Evolutionary conservation across 2,888 invertebrate species (phyloP), one percentile per base, ranked within the genome.

Genomic region (Sycophila texana): DNA sequence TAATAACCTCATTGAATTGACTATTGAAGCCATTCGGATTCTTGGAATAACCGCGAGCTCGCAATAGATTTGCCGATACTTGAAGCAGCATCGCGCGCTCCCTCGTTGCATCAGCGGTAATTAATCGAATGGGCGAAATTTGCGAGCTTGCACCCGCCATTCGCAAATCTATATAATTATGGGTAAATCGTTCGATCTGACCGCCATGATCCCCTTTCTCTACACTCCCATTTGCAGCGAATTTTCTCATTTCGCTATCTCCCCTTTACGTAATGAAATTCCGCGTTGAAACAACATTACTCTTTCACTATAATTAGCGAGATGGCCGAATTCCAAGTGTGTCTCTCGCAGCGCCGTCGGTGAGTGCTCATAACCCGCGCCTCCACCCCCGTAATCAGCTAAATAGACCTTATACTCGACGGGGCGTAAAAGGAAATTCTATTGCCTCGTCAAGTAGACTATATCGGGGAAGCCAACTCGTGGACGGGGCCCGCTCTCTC

Each of bases 221-320:
- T n/a, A n/a, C n/a, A n/a, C 26, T 26, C 26, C 26, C 26, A 3
- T 26, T 1, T 26, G 2, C 26, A 26, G 3, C 26, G 26, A 26
- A 26, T 26, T 10, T 1, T 39, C 39, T 14, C 18, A n/a, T n/a
- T n/a, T 61, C 39, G 30, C 26, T 65, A 4, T 2, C 53, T 67
- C 26, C 1, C 39, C 39, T 49, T 71, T 18, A 20, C 16, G 22
- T 72, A 73, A 72, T 77, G 60, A 66, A 72, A 60, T 72, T 73
- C 60, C 63, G 10, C 14, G 63, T 55, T 55, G 70, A 70, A 76
- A 57, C 55, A 63, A 55, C 72, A 67, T 76, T 77, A 77, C 71
- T 77, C 65, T 77, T 66, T 77, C 51, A 70, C 72, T 58, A 66
- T 72, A 77, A 77, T 66, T 68, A 75, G 58, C 22, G 20, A 5